phyloP scores from a whole-genome alignment of 2,888 invertebrate species.

The Tinea semifulvella region DNA sequence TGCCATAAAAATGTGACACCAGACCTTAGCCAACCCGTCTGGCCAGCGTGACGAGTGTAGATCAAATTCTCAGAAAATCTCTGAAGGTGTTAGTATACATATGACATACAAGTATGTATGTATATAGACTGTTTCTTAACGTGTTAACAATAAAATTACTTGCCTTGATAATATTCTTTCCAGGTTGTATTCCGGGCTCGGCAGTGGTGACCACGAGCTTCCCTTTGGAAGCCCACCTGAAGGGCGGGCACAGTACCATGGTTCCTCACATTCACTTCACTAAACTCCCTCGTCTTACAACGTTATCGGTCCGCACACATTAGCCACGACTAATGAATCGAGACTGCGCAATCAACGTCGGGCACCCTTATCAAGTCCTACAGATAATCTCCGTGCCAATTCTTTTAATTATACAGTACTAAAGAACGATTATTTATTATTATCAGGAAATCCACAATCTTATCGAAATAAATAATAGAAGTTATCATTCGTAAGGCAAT shows the following conservation, averaged over 20 bases:
- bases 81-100: too few relatives aligned
- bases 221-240: constrained; percentile 46
- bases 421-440: constrained; percentile 49
- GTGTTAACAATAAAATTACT: too few relatives aligned
- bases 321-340: constrained; percentile 16
- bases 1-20: too few relatives aligned
- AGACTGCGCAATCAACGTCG: constrained; percentile 39
- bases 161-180: constrained; percentile 48
- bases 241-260: constrained; percentile 59
- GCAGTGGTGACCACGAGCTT: constrained; percentile 40
- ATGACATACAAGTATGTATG: too few relatives aligned
- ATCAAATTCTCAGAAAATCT: too few relatives aligned
- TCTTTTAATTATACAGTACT: constrained; percentile 62
- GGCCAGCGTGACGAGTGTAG: too few relatives aligned
- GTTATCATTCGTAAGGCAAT: constrained; percentile 19
- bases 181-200: constrained; percentile 23
- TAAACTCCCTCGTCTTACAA: too few relatives aligned
- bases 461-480: constrained; percentile 43
- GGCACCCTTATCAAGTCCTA: constrained; percentile 8
- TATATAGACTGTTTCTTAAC: too few relatives aligned
- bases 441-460: constrained; percentile 57
- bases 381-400: constrained; percentile 35
- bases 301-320: neutral
- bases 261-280: constrained; percentile 17
- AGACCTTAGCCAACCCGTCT: too few relatives aligned